Base-by-base conservation (phyloP, 2,797 vertebrate genomes). In the Champsocephalus gunnari region DNA sequence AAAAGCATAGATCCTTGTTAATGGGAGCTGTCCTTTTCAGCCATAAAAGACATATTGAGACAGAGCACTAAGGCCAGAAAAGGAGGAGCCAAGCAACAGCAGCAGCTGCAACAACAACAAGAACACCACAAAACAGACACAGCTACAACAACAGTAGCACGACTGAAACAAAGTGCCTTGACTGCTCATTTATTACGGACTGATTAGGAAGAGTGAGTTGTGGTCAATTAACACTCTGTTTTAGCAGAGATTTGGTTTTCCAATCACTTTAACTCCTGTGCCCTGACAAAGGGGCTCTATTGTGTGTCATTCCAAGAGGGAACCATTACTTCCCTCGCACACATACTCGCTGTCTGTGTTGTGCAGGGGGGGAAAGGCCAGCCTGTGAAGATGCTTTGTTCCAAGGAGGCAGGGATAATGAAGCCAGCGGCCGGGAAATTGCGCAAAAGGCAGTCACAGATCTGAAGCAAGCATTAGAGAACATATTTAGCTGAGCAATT, bases 401-500 rank as follows among this genome's bases (percentile, higher is more conserved):
- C 95, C 93, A 93, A 93, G 92, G 94, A 95, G 95, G 93, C 94
- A 93, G 90, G 91, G 93, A 92, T 94, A 96, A 96, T 93, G 92
- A 96, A 96, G 93, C 93, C 89, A 84, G 95, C 93, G 95, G 95
- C 94, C 90, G 95, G 95, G 95, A 96, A 95, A 95, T 96, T 95
- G 94, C 69, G 89, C 92, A 92, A 92, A 94, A 95, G 94, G 94
- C 95, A 95, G 95, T 94, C 95, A 96, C 95, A 96, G 96, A 96
- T 94, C 92, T 93, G 94, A 85, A 92, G 94, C 93, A 93, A 96
- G 96, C 96, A 96, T 95, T 95, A 94, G 94, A 95, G 94, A 96
- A 96, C 93, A 95, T 95, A 96, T 97, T 96, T 95, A 96, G 95
- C 93, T 85, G 93, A 95, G 91, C 96, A 96, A 97, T 97, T 97